Evolutionary conservation across 2,113 vertebrate species (phyloP), one percentile per base, ranked within the genome.

Genomic region (Misgurnus anguillicaudatus): DNA sequence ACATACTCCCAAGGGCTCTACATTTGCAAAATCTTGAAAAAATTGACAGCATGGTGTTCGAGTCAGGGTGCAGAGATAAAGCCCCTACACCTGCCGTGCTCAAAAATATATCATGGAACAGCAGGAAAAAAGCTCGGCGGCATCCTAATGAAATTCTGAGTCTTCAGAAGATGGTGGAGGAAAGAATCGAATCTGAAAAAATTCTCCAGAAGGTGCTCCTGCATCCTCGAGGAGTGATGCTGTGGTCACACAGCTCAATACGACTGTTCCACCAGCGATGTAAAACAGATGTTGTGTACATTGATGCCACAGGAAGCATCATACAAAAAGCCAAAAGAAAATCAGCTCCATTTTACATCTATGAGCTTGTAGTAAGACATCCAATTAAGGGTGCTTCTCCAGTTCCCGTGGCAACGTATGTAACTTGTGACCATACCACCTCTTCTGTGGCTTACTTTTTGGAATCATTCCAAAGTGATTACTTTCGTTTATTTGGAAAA

Each of bases 211-310:
- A 16, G 11, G 60, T 36, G 60, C 60, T 61, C 10, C 21, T 62
- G 21, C 24, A 62, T 62, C 60, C 60, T 13, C 5, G 60, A 62
- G 60, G 60, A 62, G 60, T 36, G 24, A 62, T 62, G 60, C 60
- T 62, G 24, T 62, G 60, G 60, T 62, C 24, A 31, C 24, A 36
- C 24, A 14, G 24, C 3, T 62, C 24, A 4, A 62, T 62, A 11
- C 24, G 21, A 36, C 60, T 36, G 24, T 62, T 62, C 60, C 60
- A 62, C 60, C 24, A 62, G 24, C 60, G 24, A 62, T 36, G 13
- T 36, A 36, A 62, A 62, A 36, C 60, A 14, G 60, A 62, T 62
- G 5, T 62, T 62, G 60, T 62, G 5, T 62, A 62, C 24, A 62
- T n/a, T n/a, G n/a, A n/a, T n/a, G n/a, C n/a, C n/a, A n/a, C n/a